These are phyloP conservation scores for Pogonophryne albipinna DNA, from an alignment of 2,797 vertebrate genomes.

Conservation along the genomic window DNA sequence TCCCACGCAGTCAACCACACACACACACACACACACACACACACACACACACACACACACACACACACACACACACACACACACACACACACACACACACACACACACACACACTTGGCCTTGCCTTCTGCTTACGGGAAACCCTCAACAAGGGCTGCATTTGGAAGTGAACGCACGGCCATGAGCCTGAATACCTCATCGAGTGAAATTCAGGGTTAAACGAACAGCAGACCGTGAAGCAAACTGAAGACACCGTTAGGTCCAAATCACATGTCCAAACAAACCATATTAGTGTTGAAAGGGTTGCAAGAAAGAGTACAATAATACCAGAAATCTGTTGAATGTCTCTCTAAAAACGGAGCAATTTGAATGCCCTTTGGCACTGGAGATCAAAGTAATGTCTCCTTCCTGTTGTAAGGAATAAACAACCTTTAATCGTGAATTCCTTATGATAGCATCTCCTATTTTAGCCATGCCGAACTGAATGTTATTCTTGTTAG, in stretches of 20 bases:
- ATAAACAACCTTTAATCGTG: constrained; percentile 3
- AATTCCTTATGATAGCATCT: not conserved
- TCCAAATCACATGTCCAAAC: no score
- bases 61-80: constrained; percentile 35
- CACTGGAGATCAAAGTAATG: not conserved
- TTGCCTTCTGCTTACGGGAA: constrained; percentile 56
- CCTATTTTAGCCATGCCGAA: not conserved
- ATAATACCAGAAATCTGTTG: not conserved
- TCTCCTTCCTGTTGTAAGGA: not conserved
- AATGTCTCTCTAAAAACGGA: not conserved
- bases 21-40: constrained; percentile 38
- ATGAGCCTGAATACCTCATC: constrained; percentile 38
- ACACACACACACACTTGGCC: constrained; percentile 33
- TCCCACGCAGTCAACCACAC: constrained; percentile 40
- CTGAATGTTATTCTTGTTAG: not conserved
- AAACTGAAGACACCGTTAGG: no score
- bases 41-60: constrained; percentile 34
- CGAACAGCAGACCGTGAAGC: no score
- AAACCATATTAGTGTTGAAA: no score
- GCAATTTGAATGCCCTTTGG: no score
- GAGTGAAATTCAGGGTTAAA: constrained; percentile 54
- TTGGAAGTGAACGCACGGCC: constrained; percentile 49
- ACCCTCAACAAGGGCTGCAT: constrained; percentile 60
- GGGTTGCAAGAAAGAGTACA: not conserved
- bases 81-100: constrained; percentile 32